Evolutionary conservation across 2,888 invertebrate genomes (phyloP).

Genomic region (Drosophila gaucha): DNA sequence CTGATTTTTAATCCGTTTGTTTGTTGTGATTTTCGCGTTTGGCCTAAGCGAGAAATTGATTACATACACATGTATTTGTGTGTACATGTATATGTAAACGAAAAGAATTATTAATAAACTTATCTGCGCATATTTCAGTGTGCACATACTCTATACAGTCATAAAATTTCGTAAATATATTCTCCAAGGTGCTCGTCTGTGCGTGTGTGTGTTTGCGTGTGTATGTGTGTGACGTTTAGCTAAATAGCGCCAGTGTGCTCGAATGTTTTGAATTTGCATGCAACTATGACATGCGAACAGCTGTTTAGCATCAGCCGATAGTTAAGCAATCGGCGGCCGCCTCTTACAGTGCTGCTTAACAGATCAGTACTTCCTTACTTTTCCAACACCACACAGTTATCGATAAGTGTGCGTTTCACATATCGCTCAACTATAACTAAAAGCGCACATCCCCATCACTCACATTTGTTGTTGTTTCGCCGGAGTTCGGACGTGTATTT

Average conservation of each 20-base stretch:
- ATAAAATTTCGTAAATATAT: constrained; percentile 36
- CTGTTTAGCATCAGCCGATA: constrained; percentile 24
- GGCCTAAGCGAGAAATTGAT: constrained; percentile 19
- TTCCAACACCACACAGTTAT: constrained; percentile 18
- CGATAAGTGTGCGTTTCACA: constrained; percentile 14
- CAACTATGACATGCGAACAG: constrained; percentile 20
- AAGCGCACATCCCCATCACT: constrained; percentile 19
- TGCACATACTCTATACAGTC: constrained; percentile 39
- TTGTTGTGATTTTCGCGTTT: constrained; percentile 47
- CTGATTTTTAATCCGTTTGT: constrained; percentile 33
- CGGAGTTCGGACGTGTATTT: constrained; percentile 56
- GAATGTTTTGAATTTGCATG: constrained; percentile 54
- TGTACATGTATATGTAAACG: constrained; percentile 1
- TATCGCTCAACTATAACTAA: constrained; percentile 8
- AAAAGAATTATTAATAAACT: constrained; percentile 71
- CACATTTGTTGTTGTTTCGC: constrained; percentile 55
- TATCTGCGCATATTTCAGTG: constrained; percentile 36
- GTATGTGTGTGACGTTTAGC: constrained; percentile 13
- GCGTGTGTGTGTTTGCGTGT: constrained; percentile 2
- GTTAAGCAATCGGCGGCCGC: not conserved
- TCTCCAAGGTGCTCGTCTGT: constrained; percentile 9
- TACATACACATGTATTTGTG: constrained; percentile 12
- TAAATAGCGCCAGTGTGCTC: constrained; percentile 45
- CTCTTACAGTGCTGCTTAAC: constrained; percentile 7
- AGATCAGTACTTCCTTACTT: not conserved